Conservation (phyloP, 2,113 vertebrate species). For the Myotis yumanensis region DNA sequence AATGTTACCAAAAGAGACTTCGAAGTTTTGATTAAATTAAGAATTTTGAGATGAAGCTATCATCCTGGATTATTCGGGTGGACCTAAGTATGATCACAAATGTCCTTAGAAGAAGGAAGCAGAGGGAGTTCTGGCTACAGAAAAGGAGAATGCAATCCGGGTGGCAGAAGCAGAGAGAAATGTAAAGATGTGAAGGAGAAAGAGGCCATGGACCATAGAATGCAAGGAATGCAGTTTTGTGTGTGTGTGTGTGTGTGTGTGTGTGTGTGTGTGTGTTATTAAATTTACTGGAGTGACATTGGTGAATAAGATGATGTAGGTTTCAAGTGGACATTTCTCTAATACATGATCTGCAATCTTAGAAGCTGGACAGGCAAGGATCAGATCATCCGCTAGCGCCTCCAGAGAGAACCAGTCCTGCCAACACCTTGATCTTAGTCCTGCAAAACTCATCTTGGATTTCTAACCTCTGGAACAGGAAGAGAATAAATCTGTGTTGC, state of each 20-base stretch:
- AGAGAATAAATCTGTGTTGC: neutral
- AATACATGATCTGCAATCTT: neutral
- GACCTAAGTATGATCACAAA: neutral
- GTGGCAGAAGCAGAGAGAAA: neutral
- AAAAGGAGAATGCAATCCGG: neutral
- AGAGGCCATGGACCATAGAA: neutral
- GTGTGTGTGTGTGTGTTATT: neutral
- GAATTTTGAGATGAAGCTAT: neutral
- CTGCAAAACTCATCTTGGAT: neutral
- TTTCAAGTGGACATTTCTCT: neutral
- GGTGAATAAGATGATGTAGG: neutral
- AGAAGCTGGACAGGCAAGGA: neutral
- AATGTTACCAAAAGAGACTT: neutral
- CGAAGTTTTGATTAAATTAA: neutral
- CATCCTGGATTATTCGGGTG: neutral
- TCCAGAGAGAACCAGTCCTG: neutral
- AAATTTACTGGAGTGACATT: neutral
- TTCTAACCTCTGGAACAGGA: neutral
- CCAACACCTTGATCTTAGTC: neutral
- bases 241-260: too few species aligned
- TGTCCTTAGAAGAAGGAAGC: neutral
- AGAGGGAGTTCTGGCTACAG: neutral
- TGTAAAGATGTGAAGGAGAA: neutral
- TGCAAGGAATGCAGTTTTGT: neutral
- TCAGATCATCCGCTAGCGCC: neutral